Base-by-base conservation (phyloP, 2,113 vertebrate genomes). In the Sula dactylatra region DNA sequence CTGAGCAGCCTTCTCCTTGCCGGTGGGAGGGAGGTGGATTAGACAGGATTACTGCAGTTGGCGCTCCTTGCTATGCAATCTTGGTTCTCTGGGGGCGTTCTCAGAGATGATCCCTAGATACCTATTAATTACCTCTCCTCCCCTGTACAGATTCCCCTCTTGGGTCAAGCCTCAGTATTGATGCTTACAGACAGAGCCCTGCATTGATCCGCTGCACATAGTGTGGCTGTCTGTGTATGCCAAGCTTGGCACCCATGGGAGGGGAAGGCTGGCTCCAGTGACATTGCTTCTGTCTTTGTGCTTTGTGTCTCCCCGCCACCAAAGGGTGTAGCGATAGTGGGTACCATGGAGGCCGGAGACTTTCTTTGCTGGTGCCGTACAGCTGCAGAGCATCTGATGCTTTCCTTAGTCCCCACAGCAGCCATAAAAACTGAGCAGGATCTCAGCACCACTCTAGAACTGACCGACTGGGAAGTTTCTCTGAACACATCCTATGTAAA, bases 201-300 rank as follows among this genome's bases (percentile, higher is more conserved):
- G 2, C 6, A 1, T 22, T 31, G 66, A 52, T 32, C 50, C 1
- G 5, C 44, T 67, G 38, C 16, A 29, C 3, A 8, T 32, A 7
- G 13, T 4, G 44, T 58, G 49, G 47, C 62, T 38, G 12, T 9
- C 42, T n/a, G 42, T 0, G 3, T 31, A 52, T 2, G 4, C 78
- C 0, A 3, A 42, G 44, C 2, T 3, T 47, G 50, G 38, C 65
- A 36, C 15, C 36, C 0, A 0, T 29, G 18, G 20, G 24, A 56
- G 9, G 42, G 44, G 44, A 69, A 15, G 18, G 16, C 34, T 81
- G 70, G 38, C 24, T 71, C 27, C 17, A 5, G 47, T 8, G 59
- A 18, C 22, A 8, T 14, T 36, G 25, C 61, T 32, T 45, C 29
- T 45, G 32, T 22, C 59, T 16, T 44, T 0, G 1, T 42, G 34